Percentiles rank a stretch among this genome's conserved stretches.
These are phyloP conservation scores for Chymomyza fuscimana DNA, from an alignment of 2,888 invertebrate genomes.

Conservation along the genomic window DNA sequence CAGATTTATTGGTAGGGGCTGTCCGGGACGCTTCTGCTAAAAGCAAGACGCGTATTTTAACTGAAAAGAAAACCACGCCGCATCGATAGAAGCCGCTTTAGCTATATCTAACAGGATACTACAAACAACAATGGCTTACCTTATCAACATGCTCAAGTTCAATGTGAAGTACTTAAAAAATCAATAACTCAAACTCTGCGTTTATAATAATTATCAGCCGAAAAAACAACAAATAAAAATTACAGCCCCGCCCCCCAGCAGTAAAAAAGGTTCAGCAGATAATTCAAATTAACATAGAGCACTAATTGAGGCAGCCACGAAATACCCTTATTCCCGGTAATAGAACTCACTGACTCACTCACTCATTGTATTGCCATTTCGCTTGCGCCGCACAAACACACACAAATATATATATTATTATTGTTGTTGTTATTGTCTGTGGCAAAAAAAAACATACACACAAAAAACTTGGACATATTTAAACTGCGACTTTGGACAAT, in stretches of 20 bases:
- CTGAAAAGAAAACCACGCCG: conserved; percentile 77
- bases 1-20: conserved; percentile 72
- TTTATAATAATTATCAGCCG: neutral
- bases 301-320: neutral
- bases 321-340: neutral
- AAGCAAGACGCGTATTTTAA: conserved; percentile 62
- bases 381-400: conserved; percentile 12
- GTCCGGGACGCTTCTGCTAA: conserved; percentile 73
- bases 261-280: neutral
- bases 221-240: conserved; percentile 3
- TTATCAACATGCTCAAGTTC: conserved; percentile 78
- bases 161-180: conserved; percentile 78
- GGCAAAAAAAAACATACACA: neutral
- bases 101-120: neutral
- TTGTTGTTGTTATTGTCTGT: conserved; percentile 24
- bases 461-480: neutral
- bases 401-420: neutral
- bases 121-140: conserved; percentile 69
- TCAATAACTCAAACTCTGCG: conserved; percentile 64
- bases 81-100: conserved; percentile 76
- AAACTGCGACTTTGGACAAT: conserved; percentile 74
- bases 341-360: neutral
- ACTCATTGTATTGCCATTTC: conserved; percentile 5
- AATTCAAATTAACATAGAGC: neutral
- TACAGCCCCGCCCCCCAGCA: neutral